Evolutionary conservation across 1,140 invertebrate species (phyloP).

Genomic region (Odontomachus brunneus): DNA sequence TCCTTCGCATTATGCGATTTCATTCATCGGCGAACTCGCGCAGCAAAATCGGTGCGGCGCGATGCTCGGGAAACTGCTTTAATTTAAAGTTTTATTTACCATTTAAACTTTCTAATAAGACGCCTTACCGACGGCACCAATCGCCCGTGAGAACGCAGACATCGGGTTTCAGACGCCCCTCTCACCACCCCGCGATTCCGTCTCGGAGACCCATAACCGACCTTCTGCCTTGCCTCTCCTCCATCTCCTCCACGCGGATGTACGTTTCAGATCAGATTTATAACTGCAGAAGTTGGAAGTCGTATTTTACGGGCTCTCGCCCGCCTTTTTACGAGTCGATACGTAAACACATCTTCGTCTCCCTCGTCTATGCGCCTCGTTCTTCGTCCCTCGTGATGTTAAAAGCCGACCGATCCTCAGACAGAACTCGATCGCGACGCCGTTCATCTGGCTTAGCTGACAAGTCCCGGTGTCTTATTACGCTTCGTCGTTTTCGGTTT

Average conservation of each 20-base stretch:
- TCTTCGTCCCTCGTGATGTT: slow-evolving; percentile 11
- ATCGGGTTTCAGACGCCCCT: not conserved
- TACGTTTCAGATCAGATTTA: slow-evolving; percentile 50
- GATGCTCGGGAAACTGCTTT: slow-evolving; percentile 27
- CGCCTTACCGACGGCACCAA: slow-evolving; percentile 35
- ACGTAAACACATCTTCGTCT: slow-evolving; percentile 50
- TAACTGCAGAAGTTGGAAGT: slow-evolving; percentile 47
- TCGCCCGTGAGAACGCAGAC: slow-evolving; percentile 46
- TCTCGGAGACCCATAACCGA: not conserved
- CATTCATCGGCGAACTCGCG: slow-evolving; percentile 36
- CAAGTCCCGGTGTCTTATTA: slow-evolving; percentile 31
- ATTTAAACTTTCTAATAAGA: slow-evolving; percentile 62
- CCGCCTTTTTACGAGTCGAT: slow-evolving; percentile 30
- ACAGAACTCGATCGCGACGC: not conserved
- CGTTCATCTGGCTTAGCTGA: not conserved
- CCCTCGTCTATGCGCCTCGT: not conserved
- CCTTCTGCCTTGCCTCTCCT: not conserved
- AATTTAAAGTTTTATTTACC: slow-evolving; percentile 63
- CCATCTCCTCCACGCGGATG: not conserved
- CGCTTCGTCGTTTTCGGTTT: not conserved
- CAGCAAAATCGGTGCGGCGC: not conserved
- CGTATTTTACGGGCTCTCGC: slow-evolving; percentile 29
- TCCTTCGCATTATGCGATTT: slow-evolving; percentile 45
- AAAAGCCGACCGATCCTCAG: slow-evolving; percentile 17
- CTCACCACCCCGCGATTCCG: not conserved